phyloP scores from a whole-genome alignment of 30 jellyfish, hydroid and myxozoan species.

The Aurelia sp. region DNA sequence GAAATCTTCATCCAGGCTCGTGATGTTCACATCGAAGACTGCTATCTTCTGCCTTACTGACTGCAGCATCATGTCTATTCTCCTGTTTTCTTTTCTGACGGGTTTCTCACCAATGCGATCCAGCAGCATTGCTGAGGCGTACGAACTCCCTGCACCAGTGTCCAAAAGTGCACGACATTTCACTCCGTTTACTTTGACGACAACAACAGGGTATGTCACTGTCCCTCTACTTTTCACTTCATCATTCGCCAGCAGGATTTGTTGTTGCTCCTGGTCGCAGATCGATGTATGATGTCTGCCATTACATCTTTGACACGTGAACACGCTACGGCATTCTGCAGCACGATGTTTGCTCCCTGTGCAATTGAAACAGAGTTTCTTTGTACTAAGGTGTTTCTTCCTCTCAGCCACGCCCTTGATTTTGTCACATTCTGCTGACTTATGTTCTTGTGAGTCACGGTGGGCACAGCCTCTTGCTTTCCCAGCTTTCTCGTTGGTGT shows the following conservation, averaged over 20 bases:
- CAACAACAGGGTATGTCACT: conserved; percentile 71
- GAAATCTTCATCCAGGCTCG: conserved; percentile 22
- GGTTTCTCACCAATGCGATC: conserved; percentile 17
- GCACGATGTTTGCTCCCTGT: conserved; percentile 64
- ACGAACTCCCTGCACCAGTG: conserved; percentile 80
- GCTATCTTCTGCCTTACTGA: conserved; percentile 10
- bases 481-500: not conserved
- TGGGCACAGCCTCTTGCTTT: conserved; percentile 50
- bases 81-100: conserved; percentile 24
- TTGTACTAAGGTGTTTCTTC: conserved; percentile 39
- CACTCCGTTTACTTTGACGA: conserved; percentile 74
- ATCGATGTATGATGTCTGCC: conserved; percentile 62
- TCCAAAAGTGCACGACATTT: conserved; percentile 72
- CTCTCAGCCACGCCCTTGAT: conserved; percentile 36
- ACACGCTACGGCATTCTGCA: conserved; percentile 53
- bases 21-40: conserved; percentile 17
- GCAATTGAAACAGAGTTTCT: conserved; percentile 78
- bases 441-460: conserved; percentile 38
- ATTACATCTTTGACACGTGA: conserved; percentile 45
- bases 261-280: conserved; percentile 49
- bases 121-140: conserved; percentile 38
- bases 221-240: not conserved
- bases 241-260: conserved; percentile 25
- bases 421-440: conserved; percentile 27
- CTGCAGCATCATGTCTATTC: conserved; percentile 72